Evolutionary conservation across 2,888 invertebrate genomes (phyloP), one percentile per base, ranked within the genome.

Genomic region (Cynaeus angustus): DNA sequence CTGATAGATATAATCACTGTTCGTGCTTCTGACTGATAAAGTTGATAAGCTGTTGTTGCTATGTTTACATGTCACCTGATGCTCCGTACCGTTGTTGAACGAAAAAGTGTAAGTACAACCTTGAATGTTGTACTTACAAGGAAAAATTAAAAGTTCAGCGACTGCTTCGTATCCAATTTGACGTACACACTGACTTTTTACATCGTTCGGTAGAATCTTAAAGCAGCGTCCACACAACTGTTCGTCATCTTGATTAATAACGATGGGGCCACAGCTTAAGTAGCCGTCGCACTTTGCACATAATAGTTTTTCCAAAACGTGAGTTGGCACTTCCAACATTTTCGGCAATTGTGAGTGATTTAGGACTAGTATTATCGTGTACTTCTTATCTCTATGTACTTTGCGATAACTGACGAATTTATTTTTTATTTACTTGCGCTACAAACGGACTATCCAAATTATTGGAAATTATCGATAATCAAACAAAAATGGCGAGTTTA

Each of bases 161-260:
- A 81, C 62, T 10, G 75, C 70, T 72, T 82, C 82, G 33, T 77
- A 75, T 13, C 77, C 79, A 12, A 79, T 73, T 70, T 81, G 78
- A 16, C 80, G 73, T 0, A 75, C 66, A 52, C 77, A 81, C 14
- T 72, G 70, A 5, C 69, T 58, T 70, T 78, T 78, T 52, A 80
- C 78, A 3, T 76, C 72, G 1, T 70, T 50, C 3, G 80, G 79
- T 52, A 81, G 67, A n/a, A 80, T 76, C 61, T 74, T 78, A 67
- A 75, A 81, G 67, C 82, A 82, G 71, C 79, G 80, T 13, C 79
- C 80, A 53, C 82, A 82, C 56, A 82, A 72, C 74, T 81, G 81
- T 37, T 74, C 68, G 30, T 68, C 67, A 7, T 76, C 70, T 13
- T 71, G 62, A 50, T 73, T 75, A 3, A 78, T 68, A 52, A 78